Base-by-base conservation (phyloP, 2,113 vertebrate genomes). In the Eurystomus gularis region DNA sequence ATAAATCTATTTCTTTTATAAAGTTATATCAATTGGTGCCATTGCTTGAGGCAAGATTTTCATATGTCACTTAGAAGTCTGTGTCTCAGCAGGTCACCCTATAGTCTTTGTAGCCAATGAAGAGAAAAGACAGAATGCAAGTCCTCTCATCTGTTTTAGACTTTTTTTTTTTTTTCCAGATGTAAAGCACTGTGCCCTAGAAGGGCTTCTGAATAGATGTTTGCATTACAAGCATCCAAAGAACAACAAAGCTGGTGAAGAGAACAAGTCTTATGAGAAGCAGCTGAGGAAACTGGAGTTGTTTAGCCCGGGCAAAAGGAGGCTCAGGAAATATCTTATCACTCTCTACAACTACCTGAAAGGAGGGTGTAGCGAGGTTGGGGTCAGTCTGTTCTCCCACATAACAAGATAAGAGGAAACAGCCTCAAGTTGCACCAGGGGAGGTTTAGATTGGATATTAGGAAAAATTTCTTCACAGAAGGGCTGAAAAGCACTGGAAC, bases 301-400 rank as follows among this genome's bases (percentile, higher is more conserved):
- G 61, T 70, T 86, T 40, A 70, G 25, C 3, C 6, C 35, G 20
- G 13, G 65, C 39, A 66, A 40, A 19, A 82, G 29, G 4, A 83
- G 17, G 14, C 26, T 83, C 5, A 48, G 44, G 42, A 9, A 13
- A 33, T 14, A 65, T 14, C 17, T 73, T 17, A 11, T 18, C 0
- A 1, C 14, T 44, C 29, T 57, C 28, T 37, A 19, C 40, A 72
- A 16, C 3, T 51, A 8, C 10, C 21, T 42, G 42, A 58, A 39
- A 37, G 9, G 13, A 58, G 23, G 19, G 3, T 42, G 13, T 9
- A 82, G 23, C 1, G 2, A 39, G 17, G 44, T 21, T 17, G 3
- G 8, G 5, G 6, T 18, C 0, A 0, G 5, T 39, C 35, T 65
- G 18, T 90, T 61, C 18, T 70, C 19, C 20, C 24, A 49, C 6